Evolutionary conservation across 92 coral and sea anemone genomes (phyloP), one percentile per base, ranked within the genome.

Genomic region (Zoanthus gigantus): DNA sequence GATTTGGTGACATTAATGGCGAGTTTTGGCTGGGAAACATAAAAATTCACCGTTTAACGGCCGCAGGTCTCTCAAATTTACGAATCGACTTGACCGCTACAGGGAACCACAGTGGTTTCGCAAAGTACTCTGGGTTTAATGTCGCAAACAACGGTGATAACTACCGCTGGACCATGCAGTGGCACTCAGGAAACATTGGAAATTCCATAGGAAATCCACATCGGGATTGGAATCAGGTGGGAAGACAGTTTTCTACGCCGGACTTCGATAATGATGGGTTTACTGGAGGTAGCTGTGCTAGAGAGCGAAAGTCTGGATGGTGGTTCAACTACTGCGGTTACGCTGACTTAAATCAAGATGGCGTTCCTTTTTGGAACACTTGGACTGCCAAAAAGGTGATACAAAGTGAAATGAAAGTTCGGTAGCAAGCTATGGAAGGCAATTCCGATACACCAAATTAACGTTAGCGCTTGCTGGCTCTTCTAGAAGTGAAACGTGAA

Each of bases 1-100:
- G 77, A 37, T 73, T 73, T n/a, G 77, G 77, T 31, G 77, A 73
- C 53, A 23, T 37, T 9, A 73, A n/a, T 73, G 77, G 54, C 30
- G 77, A 73, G 53, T 73, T 73, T 50, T 73, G 77, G 77, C 52
- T 73, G 9, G 50, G 48, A 11, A 50, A 50, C 12, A 11, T 7
- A 11, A 7, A 50, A 50, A 50, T 74, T 13, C 78, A 74, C 29
- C 80, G 80, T 13, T 53, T 76, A 56, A 76, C 80, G 29, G 45
- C 63, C 0, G 65, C 65, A 9, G 80, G 61, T 8, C 63, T 48
- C 11, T 17, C 32, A 0, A 15, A 76, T 0, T 18, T 76, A 48
- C 80, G 80, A 5, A 50, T 76, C 17, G 63, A 48, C 61, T 47
- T 76, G 80, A 9, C 44, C 5, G 63, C 80, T 5, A 50, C 37